Evolutionary conservation across 2,888 invertebrate species (phyloP).

Genomic region (Ferdinandea cuprea): DNA sequence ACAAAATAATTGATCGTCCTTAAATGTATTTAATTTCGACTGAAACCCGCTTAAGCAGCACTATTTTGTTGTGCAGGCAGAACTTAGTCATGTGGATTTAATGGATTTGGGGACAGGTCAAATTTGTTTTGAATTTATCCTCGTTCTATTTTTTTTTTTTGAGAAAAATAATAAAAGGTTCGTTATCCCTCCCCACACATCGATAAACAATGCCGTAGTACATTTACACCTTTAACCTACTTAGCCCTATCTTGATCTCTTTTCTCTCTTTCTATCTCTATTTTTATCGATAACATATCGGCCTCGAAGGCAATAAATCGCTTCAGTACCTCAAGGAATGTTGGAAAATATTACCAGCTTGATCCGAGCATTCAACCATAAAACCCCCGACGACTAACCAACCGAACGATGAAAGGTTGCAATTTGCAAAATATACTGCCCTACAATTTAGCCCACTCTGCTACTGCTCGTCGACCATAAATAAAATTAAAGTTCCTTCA

Average conservation of each 20-base stretch:
- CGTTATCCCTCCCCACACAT: constrained; percentile 32
- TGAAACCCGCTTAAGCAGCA: constrained; percentile 18
- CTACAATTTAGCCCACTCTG: constrained; percentile 46
- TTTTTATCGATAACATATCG: constrained; percentile 12
- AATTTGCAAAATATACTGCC: constrained; percentile 53
- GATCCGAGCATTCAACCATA: constrained; percentile 56
- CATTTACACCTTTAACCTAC: constrained; percentile 40
- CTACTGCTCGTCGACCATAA: constrained; percentile 40
- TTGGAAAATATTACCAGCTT: constrained; percentile 28
- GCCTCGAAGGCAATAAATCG: constrained; percentile 32
- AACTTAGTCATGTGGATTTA: constrained; percentile 3
- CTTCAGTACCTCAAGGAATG: constrained; percentile 4
- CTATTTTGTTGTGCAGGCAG: constrained; percentile 7
- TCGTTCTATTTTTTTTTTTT: not conserved
- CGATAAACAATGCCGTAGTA: constrained; percentile 28
- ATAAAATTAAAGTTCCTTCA: constrained; percentile 54
- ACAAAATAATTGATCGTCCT: constrained; percentile 40
- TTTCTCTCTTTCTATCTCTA: too few species aligned
- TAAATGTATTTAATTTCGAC: constrained; percentile 34
- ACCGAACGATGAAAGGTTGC: constrained; percentile 45
- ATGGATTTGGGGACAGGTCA: not conserved
- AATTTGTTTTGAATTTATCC: not conserved
- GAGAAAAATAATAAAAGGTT: too few species aligned
- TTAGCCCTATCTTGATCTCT: constrained; percentile 38
- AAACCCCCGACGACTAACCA: constrained; percentile 35